phyloP scores from a whole-genome alignment of 2,113 vertebrate species.

The Coryphaenoides rupestris region DNA sequence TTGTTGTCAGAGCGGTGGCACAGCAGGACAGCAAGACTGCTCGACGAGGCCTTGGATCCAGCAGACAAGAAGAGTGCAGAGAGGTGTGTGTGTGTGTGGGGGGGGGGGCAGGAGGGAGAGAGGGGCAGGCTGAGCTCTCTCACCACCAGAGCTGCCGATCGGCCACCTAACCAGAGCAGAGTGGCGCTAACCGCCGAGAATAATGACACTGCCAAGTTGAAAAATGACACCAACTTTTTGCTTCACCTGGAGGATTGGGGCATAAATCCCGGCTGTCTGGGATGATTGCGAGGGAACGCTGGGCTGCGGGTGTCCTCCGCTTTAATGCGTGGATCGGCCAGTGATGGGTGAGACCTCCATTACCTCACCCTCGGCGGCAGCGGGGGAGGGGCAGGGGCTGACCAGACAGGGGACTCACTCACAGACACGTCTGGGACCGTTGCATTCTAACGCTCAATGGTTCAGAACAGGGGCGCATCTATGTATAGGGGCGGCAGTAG shows the following conservation, averaged over 20 bases:
- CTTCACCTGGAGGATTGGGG: constrained; percentile 71
- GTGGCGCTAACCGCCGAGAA: constrained; percentile 72
- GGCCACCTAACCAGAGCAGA: constrained; percentile 69
- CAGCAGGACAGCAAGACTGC: too few species aligned
- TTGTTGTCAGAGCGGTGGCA: constrained; percentile 52
- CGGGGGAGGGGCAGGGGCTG: too few species aligned
- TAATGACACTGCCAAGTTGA: constrained; percentile 76
- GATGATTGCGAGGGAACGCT: constrained; percentile 59
- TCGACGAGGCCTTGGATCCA: background rate
- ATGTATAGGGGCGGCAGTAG: too few species aligned
- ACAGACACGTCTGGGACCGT: background rate
- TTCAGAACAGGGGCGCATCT: too few species aligned
- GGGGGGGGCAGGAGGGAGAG: constrained; percentile 25
- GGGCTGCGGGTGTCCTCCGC: constrained; percentile 64
- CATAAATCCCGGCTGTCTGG: constrained; percentile 71
- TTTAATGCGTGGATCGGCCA: constrained; percentile 46
- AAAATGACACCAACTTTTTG: constrained; percentile 74
- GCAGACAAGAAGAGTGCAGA: constrained; percentile 16
- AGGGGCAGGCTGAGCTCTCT: constrained; percentile 44
- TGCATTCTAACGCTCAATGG: too few species aligned
- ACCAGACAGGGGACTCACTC: constrained; percentile 8
- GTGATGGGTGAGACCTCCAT: constrained; percentile 38
- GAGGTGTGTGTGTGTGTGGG: constrained; percentile 37
- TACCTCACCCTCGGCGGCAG: too few species aligned
- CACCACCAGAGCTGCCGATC: constrained; percentile 55